Evolutionary conservation across 2,797 vertebrate genomes (phyloP).

Genomic region (Periophthalmus magnuspinnatus): DNA sequence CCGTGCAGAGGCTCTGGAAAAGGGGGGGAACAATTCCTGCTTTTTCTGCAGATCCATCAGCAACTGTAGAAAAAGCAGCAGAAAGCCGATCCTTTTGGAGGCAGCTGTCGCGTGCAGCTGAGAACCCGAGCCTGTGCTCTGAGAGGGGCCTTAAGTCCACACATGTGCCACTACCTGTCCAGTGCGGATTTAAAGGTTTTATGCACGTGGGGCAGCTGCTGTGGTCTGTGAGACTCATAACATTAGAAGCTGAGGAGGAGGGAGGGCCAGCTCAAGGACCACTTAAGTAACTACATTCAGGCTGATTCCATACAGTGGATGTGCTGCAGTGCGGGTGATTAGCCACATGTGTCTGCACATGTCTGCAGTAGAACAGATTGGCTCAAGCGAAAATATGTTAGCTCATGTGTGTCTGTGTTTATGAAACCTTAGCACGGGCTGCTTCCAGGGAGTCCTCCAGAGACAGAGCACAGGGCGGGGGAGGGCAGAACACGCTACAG

Average conservation of each 20-base stretch:
- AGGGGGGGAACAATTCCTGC: conserved; percentile 60
- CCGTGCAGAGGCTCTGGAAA: conserved; percentile 39
- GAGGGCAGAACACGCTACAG: conserved; percentile 5
- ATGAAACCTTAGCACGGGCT: conserved; percentile 62
- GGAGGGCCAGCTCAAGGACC: conserved; percentile 38
- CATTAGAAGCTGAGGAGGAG: not conserved
- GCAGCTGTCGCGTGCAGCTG: conserved; percentile 83
- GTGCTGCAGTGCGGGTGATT: conserved; percentile 45
- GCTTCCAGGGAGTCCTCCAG: conserved; percentile 54
- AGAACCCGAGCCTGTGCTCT: conserved; percentile 65
- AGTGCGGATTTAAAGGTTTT: conserved; percentile 74
- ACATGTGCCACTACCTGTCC: conserved; percentile 83
- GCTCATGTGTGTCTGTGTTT: conserved; percentile 63
- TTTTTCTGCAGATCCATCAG: conserved; percentile 71
- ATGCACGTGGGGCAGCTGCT: conserved; percentile 75
- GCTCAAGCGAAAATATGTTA: conserved; percentile 50
- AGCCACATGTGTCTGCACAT: conserved; percentile 66
- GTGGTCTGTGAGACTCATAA: conserved; percentile 47
- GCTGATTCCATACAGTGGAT: conserved; percentile 21
- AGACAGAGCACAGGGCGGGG: conserved; percentile 36
- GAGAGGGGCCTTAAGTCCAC: conserved; percentile 68
- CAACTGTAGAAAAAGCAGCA: conserved; percentile 74
- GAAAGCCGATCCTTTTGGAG: conserved; percentile 72
- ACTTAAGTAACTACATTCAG: conserved; percentile 27
- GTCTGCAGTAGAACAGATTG: conserved; percentile 48